These are phyloP conservation scores for Amblyjoppa fuscipennis DNA, from an alignment of 2,888 invertebrate genomes.

Conservation along the genomic window DNA sequence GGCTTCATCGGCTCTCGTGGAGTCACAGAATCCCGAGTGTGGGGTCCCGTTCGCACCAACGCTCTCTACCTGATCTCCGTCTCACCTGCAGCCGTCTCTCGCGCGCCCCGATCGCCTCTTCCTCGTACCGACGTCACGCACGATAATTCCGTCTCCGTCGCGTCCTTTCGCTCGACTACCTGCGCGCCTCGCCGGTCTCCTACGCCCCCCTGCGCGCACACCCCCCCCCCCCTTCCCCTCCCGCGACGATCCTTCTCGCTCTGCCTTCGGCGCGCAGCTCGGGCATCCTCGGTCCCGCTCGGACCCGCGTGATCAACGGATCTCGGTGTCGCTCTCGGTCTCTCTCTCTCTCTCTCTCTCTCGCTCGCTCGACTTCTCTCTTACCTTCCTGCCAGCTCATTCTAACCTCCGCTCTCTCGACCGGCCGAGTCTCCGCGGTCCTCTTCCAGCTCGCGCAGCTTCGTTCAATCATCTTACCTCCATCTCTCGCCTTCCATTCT, in stretches of 20 bases:
- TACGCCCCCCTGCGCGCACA: constrained; percentile 49
- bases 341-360: background rate
- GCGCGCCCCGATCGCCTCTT: constrained; percentile 48
- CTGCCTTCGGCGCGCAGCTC: constrained; percentile 44
- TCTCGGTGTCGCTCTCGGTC: background rate
- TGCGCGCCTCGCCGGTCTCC: constrained; percentile 52
- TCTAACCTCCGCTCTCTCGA: background rate
- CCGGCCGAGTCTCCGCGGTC: constrained; percentile 25
- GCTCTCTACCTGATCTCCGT: constrained; percentile 59
- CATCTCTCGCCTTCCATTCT: background rate
- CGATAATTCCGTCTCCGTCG: constrained; percentile 41
- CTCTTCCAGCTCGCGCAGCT: constrained; percentile 30
- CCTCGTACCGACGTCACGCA: constrained; percentile 50
- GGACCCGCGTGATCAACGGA: constrained; percentile 1
- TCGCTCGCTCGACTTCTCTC: background rate
- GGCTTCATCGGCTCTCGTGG: constrained; percentile 23
- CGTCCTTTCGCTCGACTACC: constrained; percentile 53
- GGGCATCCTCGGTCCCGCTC: constrained; percentile 4
- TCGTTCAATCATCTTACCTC: constrained; percentile 37
- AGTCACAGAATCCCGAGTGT: constrained; percentile 40
- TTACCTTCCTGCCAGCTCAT: background rate
- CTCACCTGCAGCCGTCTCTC: constrained; percentile 69
- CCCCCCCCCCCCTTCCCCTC: background rate
- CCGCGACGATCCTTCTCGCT: constrained; percentile 29
- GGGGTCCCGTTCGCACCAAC: constrained; percentile 64